phyloP scores from a whole-genome alignment of 2,113 vertebrate genomes.

The Mus musculus region GRCm39 chr1:130631001-130631500 shows the following conservation, averaged over 20 bases:
- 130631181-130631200: background rate
- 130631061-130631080: background rate
- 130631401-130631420: background rate
- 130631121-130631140: background rate
- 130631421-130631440: background rate
- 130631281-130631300: background rate
- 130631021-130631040: background rate
- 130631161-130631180: background rate
- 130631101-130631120: background rate
- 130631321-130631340: background rate
- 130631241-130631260: background rate
- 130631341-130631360: background rate
- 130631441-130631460: background rate
- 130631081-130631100: background rate
- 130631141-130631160: background rate
- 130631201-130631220: too few relatives aligned
- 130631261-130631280: background rate
- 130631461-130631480: background rate
- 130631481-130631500: background rate
- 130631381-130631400: background rate
- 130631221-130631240: background rate
- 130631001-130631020: background rate
- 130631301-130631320: background rate
- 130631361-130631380: background rate
- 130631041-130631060: constrained; percentile 14